phyloP scores from a whole-genome alignment of 2,113 vertebrate genomes.

The Cricetomys ansorgei region DNA sequence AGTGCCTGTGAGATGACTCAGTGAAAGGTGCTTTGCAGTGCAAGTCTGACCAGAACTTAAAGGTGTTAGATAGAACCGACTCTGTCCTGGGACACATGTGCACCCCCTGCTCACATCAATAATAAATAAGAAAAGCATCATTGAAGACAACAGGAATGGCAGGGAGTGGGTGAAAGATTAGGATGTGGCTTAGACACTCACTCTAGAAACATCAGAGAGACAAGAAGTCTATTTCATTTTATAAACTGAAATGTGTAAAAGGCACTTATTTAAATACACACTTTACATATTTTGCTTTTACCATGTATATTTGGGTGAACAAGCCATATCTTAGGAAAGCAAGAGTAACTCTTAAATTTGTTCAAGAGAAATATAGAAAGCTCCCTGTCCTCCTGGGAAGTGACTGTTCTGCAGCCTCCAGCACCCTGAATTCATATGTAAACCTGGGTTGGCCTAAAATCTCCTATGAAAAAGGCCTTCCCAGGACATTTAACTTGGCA shows the following conservation, averaged over 20 bases:
- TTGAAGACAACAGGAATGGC: neutral
- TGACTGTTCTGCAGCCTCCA: neutral
- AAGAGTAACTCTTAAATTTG: neutral
- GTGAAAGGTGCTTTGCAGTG: neutral
- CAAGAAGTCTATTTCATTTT: neutral
- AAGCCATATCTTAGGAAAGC: neutral
- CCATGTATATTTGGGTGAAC: neutral
- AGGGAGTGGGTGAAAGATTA: neutral
- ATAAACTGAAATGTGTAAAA: conserved; percentile 62
- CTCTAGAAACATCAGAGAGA: neutral
- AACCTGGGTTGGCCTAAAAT: neutral
- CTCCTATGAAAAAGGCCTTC: neutral
- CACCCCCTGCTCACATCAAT: neutral
- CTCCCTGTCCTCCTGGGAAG: no score
- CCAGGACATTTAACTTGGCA: neutral
- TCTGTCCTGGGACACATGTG: neutral
- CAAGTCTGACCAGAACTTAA: neutral
- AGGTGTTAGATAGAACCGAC: neutral
- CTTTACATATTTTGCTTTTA: conserved; percentile 46
- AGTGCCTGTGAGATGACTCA: neutral
- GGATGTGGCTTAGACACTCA: neutral
- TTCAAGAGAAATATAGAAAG: neutral
- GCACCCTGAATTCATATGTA: neutral
- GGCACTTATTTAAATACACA: conserved; percentile 53
- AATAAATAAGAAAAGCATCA: neutral